Evolutionary conservation across 2,113 vertebrate species (phyloP).

Genomic region (Tor tambroides): DNA sequence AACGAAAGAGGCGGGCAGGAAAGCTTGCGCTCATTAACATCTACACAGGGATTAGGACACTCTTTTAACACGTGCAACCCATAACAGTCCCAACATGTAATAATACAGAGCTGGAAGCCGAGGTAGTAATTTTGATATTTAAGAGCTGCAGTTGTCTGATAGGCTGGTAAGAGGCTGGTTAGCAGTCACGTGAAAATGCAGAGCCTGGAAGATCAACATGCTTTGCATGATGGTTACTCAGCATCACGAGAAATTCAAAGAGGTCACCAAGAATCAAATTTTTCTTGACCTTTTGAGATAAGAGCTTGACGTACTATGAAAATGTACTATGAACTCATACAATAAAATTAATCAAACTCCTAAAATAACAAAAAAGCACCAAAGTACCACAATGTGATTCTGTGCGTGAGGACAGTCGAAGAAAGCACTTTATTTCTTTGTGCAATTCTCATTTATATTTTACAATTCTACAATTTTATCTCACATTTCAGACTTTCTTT

Average conservation of each 20-base stretch:
- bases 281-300: background rate
- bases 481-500: too few relatives aligned
- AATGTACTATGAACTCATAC: background rate
- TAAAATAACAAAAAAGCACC: background rate
- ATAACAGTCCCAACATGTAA: slow-evolving; percentile 42
- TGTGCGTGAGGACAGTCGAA: background rate
- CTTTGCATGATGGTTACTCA: slow-evolving; percentile 7
- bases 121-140: slow-evolving; percentile 45
- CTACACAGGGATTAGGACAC: slow-evolving; percentile 17
- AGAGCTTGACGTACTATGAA: background rate
- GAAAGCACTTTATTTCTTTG: too few relatives aligned
- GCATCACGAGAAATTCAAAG: slow-evolving; percentile 15
- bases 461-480: too few relatives aligned
- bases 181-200: background rate
- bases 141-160: slow-evolving; percentile 57
- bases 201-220: slow-evolving; percentile 24
- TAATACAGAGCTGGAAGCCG: slow-evolving; percentile 36
- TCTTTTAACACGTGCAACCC: slow-evolving; percentile 45
- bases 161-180: slow-evolving; percentile 40
- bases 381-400: background rate
- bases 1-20: slow-evolving; percentile 7
- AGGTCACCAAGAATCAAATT: background rate
- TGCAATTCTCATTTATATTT: too few relatives aligned
- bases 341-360: background rate
- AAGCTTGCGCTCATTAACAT: slow-evolving; percentile 35